Percentiles rank a stretch among this genome's conserved stretches.
phyloP scores from a whole-genome alignment of 2,113 vertebrate species.

The Ammodytes dubius region DNA sequence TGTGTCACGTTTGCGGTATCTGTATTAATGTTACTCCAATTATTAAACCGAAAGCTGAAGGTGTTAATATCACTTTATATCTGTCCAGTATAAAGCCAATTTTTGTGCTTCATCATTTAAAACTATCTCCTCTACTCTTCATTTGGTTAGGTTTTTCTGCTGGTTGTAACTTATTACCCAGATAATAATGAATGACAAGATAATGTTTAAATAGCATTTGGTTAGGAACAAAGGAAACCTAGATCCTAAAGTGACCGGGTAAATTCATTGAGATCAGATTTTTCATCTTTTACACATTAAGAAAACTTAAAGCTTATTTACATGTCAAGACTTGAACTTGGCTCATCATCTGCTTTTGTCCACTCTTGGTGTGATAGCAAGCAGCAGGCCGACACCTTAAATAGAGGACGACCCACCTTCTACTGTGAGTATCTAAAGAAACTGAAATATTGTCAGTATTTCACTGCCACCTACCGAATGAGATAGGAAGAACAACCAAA shows the following conservation, averaged over 20 bases:
- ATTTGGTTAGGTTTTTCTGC: not conserved
- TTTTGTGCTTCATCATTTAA: not conserved
- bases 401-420: constrained; percentile 6
- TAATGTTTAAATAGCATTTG: not conserved
- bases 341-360: not conserved
- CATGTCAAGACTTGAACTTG: not conserved
- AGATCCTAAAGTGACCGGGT: not conserved
- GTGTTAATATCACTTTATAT: not conserved
- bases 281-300: not conserved
- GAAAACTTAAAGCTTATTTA: not conserved
- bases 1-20: too few relatives aligned
- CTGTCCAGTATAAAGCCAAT: not conserved
- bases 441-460: constrained; percentile 1
- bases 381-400: not conserved
- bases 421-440: not conserved
- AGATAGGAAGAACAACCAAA: not conserved
- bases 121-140: not conserved
- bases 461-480: constrained; percentile 50
- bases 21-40: too few relatives aligned
- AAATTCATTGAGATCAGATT: not conserved
- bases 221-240: not conserved
- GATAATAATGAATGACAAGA: not conserved
- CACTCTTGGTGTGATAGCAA: not conserved
- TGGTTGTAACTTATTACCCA: not conserved
- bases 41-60: not conserved